A percentile compares a stretch with the other conserved stretches of the same genome.
Evolutionary conservation across 2,113 vertebrate species (phyloP).

Genomic region (Elachura formosa): DNA sequence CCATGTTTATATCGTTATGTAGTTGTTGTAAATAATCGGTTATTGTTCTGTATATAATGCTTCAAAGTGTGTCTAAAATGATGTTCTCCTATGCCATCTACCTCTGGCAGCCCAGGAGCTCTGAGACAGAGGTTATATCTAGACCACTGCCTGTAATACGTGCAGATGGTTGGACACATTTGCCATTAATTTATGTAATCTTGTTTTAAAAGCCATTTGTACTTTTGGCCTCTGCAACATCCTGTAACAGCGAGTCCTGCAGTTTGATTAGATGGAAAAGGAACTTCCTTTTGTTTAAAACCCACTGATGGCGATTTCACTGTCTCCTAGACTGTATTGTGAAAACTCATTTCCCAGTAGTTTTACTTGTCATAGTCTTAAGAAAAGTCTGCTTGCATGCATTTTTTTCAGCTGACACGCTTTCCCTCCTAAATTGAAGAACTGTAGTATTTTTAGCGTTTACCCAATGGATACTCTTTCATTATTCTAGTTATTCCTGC

Average conservation of each 20-base stretch:
- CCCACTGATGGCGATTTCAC: not conserved
- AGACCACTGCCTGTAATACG: not conserved
- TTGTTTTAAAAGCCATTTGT: conserved; percentile 54
- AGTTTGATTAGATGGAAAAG: conserved; percentile 48
- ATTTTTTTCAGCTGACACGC: not conserved
- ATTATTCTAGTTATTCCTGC: not conserved
- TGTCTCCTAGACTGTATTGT: not conserved
- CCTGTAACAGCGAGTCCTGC: conserved; percentile 11
- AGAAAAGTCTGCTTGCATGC: not conserved
- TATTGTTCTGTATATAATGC: not conserved
- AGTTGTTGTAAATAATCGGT: not conserved
- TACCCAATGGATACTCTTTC: not conserved
- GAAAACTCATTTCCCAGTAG: not conserved
- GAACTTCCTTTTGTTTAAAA: conserved; percentile 59
- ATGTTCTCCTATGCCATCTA: not conserved
- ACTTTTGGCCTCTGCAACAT: conserved; percentile 51
- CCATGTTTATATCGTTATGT: not conserved
- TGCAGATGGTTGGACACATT: not conserved
- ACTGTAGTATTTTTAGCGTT: not conserved
- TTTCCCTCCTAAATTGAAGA: not conserved
- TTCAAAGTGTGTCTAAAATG: not conserved
- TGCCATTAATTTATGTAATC: conserved; percentile 34
- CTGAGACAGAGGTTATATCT: not conserved
- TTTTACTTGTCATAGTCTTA: not conserved
- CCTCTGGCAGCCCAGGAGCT: not conserved